Percentiles rank a stretch among this genome's conserved stretches.
phyloP scores from a whole-genome alignment of 2,888 invertebrate genomes.

The Cataglyphis livida region DNA sequence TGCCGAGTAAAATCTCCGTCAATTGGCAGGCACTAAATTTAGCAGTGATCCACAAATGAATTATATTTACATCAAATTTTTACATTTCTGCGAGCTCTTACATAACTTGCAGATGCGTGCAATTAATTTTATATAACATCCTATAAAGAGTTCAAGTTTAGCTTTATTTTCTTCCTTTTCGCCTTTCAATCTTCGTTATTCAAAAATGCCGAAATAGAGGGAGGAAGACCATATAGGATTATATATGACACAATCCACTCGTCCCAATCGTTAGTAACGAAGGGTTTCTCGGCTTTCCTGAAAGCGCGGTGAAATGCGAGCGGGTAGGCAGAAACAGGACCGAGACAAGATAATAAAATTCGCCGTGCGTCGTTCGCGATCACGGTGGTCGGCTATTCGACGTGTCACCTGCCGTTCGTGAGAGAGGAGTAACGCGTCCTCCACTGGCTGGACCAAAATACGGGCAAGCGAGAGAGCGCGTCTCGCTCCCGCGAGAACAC shows the following conservation, averaged over 20 bases:
- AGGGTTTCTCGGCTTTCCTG: conserved; percentile 42
- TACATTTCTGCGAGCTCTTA: background rate
- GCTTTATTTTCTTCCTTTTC: background rate
- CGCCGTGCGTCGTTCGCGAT: conserved; percentile 70
- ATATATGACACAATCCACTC: conserved; percentile 27
- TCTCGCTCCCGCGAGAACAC: conserved; percentile 59
- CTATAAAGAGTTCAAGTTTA: background rate
- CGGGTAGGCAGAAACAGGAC: conserved; percentile 35
- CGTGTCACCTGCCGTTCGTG: conserved; percentile 67
- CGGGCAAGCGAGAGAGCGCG: conserved; percentile 74
- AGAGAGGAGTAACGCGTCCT: conserved; percentile 45
- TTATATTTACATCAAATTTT: background rate
- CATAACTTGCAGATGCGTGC: background rate
- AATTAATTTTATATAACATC: background rate
- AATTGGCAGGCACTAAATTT: background rate
- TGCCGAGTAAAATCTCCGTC: background rate
- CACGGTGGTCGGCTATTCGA: conserved; percentile 74
- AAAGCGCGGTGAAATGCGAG: conserved; percentile 36
- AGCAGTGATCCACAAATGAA: background rate
- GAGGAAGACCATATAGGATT: conserved; percentile 1
- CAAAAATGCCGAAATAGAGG: background rate
- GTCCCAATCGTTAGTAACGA: conserved; percentile 1
- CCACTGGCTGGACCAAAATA: conserved; percentile 70
- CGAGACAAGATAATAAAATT: conserved; percentile 71
- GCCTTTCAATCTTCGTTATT: background rate